Evolutionary conservation across 2,113 vertebrate species (phyloP), one percentile per base, ranked within the genome.

Genomic region (Opisthocomus hoazin): DNA sequence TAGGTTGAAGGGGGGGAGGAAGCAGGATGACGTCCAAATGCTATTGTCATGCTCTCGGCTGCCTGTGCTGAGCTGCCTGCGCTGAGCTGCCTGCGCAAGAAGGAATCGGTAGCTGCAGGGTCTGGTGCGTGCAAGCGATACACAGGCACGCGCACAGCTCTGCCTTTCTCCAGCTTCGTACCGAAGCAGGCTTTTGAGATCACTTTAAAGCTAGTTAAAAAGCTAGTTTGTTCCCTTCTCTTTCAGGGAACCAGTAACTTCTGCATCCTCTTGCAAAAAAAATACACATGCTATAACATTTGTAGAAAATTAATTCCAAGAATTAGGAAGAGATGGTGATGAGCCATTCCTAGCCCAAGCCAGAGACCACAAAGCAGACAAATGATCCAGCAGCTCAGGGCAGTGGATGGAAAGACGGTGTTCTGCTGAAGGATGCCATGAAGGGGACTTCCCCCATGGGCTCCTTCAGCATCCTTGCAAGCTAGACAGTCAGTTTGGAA

Each of bases 91-190:
- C 94, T 70, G 34, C 13, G 22, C 12, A 16, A 58, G 83, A 12
- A 88, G 80, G 94, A 96, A 96, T 92, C 82, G 53, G 84, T 94
- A 94, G 96, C 96, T 95, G 93, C 82, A 90, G 97, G 96, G 79
- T 41, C 77, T 34, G 43, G 70, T 5, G 45, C 7, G 2, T 14
- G 78, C 82, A 74, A 51, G 83, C 6, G 0, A 68, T 46, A 30
- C 4, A 0, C 78, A 83, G 79, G 71, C 92, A 73, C 0, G 17
- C 60, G 63, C 12, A 6, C 65, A 73, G 70, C 54, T 74, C 74
- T 94, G 77, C 78, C 56, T 61, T 57, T 60, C 85, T 61, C 61
- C 76, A 71, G 68, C 80, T 66, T 63, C 63, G 39, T 11, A 26
- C 32, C 46, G 46, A 76, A 91, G 43, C 39, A 92, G 65, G 15